phyloP scores from a whole-genome alignment of 2,797 vertebrate species.

The Acanthurus leucopareius region DNA sequence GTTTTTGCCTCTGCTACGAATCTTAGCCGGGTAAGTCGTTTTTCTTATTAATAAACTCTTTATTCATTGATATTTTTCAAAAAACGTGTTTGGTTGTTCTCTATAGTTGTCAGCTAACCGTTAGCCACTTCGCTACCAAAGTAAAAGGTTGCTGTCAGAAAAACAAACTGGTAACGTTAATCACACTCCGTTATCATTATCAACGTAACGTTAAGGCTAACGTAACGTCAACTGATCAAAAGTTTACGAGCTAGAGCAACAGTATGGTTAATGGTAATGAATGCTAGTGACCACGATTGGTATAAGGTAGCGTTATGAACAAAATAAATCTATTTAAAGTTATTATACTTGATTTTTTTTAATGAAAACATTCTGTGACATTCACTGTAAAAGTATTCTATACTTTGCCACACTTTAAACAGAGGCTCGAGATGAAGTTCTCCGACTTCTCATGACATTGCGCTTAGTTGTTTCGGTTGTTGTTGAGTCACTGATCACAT shows the following conservation, averaged over 20 bases:
- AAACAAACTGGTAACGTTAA: conserved; percentile 42
- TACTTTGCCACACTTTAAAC: conserved; percentile 4
- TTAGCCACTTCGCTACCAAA: conserved; percentile 1
- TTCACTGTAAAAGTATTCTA: conserved; percentile 15
- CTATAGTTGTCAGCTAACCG: neutral
- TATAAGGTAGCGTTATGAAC: neutral
- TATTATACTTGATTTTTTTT: neutral
- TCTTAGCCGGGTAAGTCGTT: conserved; percentile 64
- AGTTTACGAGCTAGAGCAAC: neutral
- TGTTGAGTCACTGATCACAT: neutral
- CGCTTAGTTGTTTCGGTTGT: neutral
- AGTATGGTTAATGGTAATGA: neutral
- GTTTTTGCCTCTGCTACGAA: conserved; percentile 55
- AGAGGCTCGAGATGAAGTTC: conserved; percentile 25
- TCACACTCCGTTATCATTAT: conserved; percentile 32
- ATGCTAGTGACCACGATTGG: neutral
- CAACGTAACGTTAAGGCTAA: conserved; percentile 1
- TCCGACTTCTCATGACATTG: neutral
- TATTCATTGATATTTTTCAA: neutral
- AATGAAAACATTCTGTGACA: neutral
- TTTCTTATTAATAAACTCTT: neutral
- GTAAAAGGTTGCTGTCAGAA: conserved; percentile 33
- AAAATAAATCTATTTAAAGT: too few species aligned
- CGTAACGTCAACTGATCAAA: conserved; percentile 8
- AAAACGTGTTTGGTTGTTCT: neutral